phyloP scores from a whole-genome alignment of 2,888 invertebrate species.

The Calliopum simillimum region DNA sequence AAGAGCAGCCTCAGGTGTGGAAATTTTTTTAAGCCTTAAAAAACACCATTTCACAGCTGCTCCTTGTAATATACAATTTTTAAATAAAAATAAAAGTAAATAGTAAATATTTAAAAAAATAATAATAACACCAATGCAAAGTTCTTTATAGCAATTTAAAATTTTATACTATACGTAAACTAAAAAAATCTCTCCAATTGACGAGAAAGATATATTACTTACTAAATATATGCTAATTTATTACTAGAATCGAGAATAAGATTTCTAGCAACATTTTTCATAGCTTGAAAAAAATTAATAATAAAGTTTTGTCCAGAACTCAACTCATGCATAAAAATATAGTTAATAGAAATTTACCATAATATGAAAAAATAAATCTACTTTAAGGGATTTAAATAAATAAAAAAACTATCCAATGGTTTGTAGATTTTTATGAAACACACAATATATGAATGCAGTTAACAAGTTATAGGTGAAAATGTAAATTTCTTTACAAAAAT shows the following conservation, averaged over 20 bases:
- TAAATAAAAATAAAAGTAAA: not conserved
- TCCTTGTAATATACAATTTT: not conserved
- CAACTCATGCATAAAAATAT: conserved; percentile 63
- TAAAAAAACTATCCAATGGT: conserved; percentile 13
- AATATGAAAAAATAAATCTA: conserved; percentile 1
- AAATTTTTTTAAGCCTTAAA: conserved; percentile 9
- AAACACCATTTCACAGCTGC: conserved; percentile 4
- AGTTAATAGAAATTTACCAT: not conserved
- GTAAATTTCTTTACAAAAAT: too few species aligned
- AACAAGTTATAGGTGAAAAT: not conserved
- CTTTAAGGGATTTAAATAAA: not conserved
- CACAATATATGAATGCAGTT: not conserved
- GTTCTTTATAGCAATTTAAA: not conserved
- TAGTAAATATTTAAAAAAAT: not conserved
- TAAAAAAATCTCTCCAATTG: conserved; percentile 28
- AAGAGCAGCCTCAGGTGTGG: conserved; percentile 30
- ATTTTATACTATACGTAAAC: too few species aligned
- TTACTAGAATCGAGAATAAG: conserved; percentile 17
- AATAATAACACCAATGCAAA: not conserved
- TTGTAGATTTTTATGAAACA: conserved; percentile 30
- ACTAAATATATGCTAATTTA: not conserved
- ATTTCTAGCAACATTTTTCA: conserved; percentile 20
- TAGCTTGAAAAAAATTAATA: conserved; percentile 34
- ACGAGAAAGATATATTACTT: conserved; percentile 20
- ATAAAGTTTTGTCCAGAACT: conserved; percentile 41